These are phyloP conservation scores for Corythornis vintsioides DNA, from an alignment of 2,113 vertebrate species.

Conservation along the genomic window DNA sequence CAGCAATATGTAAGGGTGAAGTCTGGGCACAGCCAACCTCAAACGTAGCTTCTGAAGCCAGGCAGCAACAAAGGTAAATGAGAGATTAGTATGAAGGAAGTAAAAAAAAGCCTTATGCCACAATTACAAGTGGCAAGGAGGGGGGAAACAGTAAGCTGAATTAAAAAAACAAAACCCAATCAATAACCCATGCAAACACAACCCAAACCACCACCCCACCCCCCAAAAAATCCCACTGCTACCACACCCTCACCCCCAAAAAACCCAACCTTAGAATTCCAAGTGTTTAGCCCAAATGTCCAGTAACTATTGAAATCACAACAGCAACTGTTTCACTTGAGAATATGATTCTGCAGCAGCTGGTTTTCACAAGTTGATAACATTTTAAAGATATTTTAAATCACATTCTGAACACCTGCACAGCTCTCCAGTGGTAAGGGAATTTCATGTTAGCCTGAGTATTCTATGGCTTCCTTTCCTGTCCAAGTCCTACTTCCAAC, in stretches of 20 bases:
- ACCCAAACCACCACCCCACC: not conserved
- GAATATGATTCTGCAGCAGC: not conserved
- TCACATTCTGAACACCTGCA: not conserved
- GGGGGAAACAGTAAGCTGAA: not conserved
- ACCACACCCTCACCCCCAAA: not conserved
- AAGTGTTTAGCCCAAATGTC: not conserved
- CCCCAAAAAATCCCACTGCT: too few relatives aligned
- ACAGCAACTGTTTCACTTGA: not conserved
- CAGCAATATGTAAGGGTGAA: not conserved
- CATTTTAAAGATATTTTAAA: not conserved
- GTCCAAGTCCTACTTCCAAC: rapidly evolving
- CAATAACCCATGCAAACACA: not conserved
- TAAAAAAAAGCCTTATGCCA: not conserved
- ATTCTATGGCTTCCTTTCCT: not conserved
- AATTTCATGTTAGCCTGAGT: not conserved
- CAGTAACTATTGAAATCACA: not conserved
- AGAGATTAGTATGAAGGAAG: not conserved
- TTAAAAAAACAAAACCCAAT: not conserved
- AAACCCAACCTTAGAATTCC: not conserved
- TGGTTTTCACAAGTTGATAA: not conserved
- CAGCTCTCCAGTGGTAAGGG: not conserved
- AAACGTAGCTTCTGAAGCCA: not conserved
- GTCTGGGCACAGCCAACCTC: not conserved
- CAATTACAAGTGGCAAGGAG: not conserved
- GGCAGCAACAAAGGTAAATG: not conserved